These are phyloP conservation scores for Rallus limicola DNA, from an alignment of 2,113 vertebrate species.

Conservation along the genomic window DNA sequence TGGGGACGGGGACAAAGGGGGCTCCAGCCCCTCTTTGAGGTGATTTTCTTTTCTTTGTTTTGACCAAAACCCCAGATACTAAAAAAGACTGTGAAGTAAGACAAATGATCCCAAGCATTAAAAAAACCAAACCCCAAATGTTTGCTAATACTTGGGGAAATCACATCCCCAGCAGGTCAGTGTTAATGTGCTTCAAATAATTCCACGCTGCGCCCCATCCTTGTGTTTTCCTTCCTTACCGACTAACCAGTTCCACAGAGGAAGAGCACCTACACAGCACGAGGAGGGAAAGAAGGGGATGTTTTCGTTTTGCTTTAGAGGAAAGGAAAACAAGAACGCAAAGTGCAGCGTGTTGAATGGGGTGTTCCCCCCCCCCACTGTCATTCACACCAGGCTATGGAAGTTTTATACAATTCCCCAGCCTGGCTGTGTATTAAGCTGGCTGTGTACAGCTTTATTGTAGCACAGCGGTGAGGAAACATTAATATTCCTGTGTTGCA, in stretches of 20 bases:
- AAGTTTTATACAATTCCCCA: slow-evolving; percentile 82
- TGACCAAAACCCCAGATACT: slow-evolving; percentile 52
- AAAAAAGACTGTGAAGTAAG: slow-evolving; percentile 47
- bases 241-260: background rate
- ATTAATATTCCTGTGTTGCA: slow-evolving; percentile 81
- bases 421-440: slow-evolving; percentile 77
- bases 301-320: slow-evolving; percentile 72
- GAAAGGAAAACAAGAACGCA: slow-evolving; percentile 71
- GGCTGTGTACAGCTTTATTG: slow-evolving; percentile 84
- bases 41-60: slow-evolving; percentile 69
- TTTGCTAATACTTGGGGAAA: slow-evolving; percentile 25
- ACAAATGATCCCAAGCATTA: slow-evolving; percentile 53
- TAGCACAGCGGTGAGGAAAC: slow-evolving; percentile 67
- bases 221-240: slow-evolving; percentile 2
- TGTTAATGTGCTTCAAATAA: slow-evolving; percentile 65
- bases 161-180: slow-evolving; percentile 43
- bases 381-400: slow-evolving; percentile 74
- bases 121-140: background rate
- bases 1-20: slow-evolving; percentile 2
- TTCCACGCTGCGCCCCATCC: background rate
- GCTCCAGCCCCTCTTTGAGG: slow-evolving; percentile 49
- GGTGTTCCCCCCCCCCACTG: slow-evolving; percentile 69
- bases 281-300: slow-evolving; percentile 25
- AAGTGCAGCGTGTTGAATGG: slow-evolving; percentile 57
- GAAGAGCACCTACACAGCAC: slow-evolving; percentile 23